Evolutionary conservation across 1,140 invertebrate species (phyloP).

Genomic region (Nylanderia fulva): DNA sequence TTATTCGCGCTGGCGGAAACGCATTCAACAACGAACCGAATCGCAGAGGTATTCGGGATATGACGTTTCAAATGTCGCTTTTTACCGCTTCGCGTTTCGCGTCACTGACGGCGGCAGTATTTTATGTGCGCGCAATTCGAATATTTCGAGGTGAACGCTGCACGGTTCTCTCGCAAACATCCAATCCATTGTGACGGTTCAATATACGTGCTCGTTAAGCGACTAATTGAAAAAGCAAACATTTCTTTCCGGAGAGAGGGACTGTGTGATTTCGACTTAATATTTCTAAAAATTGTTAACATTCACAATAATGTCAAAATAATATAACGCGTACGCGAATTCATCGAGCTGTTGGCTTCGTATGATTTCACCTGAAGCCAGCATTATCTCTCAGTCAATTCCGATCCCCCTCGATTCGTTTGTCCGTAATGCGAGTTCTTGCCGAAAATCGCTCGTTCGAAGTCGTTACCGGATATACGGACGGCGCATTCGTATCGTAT

Average conservation of each 20-base stretch:
- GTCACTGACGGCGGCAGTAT: slow-evolving; percentile 23
- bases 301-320: no score
- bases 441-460: slow-evolving; percentile 40
- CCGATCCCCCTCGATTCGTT: slow-evolving; percentile 25
- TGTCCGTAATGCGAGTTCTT: slow-evolving; percentile 52
- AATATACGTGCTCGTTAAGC: slow-evolving; percentile 18
- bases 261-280: not conserved
- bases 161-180: not conserved
- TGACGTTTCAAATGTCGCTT: slow-evolving; percentile 45
- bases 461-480: slow-evolving; percentile 70
- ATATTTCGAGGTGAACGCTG: not conserved
- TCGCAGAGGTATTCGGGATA: not conserved
- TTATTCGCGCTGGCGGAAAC: slow-evolving; percentile 33
- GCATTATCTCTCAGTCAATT: slow-evolving; percentile 31
- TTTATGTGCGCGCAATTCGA: slow-evolving; percentile 23
- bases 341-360: not conserved
- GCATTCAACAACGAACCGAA: not conserved
- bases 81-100: not conserved
- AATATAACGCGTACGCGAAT: not conserved
- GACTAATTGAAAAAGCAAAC: slow-evolving; percentile 14
- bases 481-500: slow-evolving; percentile 70
- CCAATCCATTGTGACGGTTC: slow-evolving; percentile 17
- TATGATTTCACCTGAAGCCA: slow-evolving; percentile 18
- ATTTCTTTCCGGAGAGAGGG: not conserved
- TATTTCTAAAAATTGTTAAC: no score